Percentiles rank a stretch among this genome's conserved stretches.
Evolutionary conservation across 2,888 invertebrate genomes (phyloP).

Genomic region (Synanthedon tipuliformis): DNA sequence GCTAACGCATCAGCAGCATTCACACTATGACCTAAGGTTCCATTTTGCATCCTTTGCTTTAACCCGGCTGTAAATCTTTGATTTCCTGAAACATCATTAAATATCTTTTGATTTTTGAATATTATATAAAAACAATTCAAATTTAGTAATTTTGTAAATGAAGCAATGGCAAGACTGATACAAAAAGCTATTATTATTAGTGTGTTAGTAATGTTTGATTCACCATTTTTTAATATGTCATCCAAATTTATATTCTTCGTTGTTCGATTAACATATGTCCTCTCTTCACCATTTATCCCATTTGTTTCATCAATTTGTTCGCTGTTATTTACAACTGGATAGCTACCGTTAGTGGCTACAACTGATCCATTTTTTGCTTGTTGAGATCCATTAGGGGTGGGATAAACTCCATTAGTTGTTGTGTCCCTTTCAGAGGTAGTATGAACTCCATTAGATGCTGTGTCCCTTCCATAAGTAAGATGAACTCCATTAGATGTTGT

Average conservation of each 20-base stretch:
- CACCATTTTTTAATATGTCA: constrained; percentile 58
- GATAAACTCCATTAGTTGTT: constrained; percentile 17
- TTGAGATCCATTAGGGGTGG: not conserved
- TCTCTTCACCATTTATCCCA: constrained; percentile 33
- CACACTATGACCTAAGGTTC: constrained; percentile 66
- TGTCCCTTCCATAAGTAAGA: not conserved
- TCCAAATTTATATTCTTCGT: constrained; percentile 30
- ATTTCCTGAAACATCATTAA: constrained; percentile 50
- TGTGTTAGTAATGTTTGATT: constrained; percentile 49
- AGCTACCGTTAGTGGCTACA: constrained; percentile 16
- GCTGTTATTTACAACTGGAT: constrained; percentile 8
- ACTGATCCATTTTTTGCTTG: not conserved
- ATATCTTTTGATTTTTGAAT: constrained; percentile 1
- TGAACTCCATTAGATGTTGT: constrained; percentile 18
- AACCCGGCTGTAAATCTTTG: constrained; percentile 68
- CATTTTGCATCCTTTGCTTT: constrained; percentile 72
- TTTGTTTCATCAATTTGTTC: constrained; percentile 26
- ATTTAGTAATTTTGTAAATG: not conserved
- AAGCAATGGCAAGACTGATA: not conserved
- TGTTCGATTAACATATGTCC: constrained; percentile 20
- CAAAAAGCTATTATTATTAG: constrained; percentile 22
- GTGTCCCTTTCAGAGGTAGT: constrained; percentile 1
- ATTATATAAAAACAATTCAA: not conserved
- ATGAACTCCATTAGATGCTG: constrained; percentile 18
- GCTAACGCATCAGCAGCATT: constrained; percentile 50